These are phyloP conservation scores for Epinotia nisella DNA, from an alignment of 2,888 invertebrate species.

Conservation along the genomic window DNA sequence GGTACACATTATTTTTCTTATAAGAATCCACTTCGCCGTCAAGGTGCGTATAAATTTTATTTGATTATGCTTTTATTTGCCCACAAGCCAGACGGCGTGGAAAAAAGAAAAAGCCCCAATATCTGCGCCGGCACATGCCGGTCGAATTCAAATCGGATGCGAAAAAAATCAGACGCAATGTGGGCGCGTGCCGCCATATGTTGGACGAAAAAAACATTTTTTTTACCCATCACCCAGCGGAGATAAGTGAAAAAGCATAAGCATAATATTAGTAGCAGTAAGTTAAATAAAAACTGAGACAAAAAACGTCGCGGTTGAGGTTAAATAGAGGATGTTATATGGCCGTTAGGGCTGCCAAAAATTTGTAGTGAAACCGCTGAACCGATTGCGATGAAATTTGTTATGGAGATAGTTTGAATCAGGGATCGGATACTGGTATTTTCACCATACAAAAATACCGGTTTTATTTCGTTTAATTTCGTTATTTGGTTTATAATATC, in stretches of 20 bases:
- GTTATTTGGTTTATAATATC: no score
- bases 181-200: constrained; percentile 46
- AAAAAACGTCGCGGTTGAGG: constrained; percentile 44
- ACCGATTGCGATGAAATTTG: not conserved
- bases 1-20: not conserved
- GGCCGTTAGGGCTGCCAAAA: constrained; percentile 32
- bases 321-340: constrained; percentile 45
- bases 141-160: constrained; percentile 45
- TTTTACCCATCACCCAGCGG: constrained; percentile 44
- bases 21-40: constrained; percentile 7
- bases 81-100: constrained; percentile 40
- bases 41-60: constrained; percentile 35
- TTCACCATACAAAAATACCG: no score
- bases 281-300: constrained; percentile 44
- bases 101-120: constrained; percentile 35
- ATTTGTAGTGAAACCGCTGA: not conserved
- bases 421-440: no score
- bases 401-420: not conserved
- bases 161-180: constrained; percentile 46
- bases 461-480: no score
- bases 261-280: constrained; percentile 47
- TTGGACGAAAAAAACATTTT: constrained; percentile 36
- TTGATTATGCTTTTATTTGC: constrained; percentile 43
- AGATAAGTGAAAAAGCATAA: constrained; percentile 46
- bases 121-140: constrained; percentile 41